These are phyloP conservation scores for Pachyramphus minor DNA, from an alignment of 2,113 vertebrate species.

Conservation along the genomic window DNA sequence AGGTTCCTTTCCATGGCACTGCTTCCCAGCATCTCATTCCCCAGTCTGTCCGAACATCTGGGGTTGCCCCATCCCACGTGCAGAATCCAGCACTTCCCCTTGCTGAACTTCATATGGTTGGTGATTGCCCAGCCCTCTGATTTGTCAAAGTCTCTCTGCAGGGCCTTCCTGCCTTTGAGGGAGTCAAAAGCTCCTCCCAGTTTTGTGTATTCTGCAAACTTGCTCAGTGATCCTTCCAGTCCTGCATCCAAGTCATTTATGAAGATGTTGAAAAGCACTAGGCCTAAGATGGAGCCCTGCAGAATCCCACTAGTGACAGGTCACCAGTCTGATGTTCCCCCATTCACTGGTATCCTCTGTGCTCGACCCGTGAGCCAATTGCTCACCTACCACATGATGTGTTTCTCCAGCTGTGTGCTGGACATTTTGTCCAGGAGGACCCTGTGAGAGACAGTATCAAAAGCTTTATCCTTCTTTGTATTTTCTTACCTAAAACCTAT, in stretches of 20 bases:
- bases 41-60: background rate
- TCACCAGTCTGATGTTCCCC: background rate
- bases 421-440: background rate
- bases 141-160: background rate
- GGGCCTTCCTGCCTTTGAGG: background rate
- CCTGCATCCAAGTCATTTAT: background rate
- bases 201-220: background rate
- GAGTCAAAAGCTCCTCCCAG: background rate
- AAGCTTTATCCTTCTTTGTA: background rate
- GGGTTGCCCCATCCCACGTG: background rate
- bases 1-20: background rate
- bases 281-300: background rate
- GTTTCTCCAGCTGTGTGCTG: background rate
- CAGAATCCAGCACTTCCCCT: background rate
- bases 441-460: background rate
- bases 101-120: background rate
- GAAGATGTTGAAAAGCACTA: background rate
- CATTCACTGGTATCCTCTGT: background rate
- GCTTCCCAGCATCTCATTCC: background rate
- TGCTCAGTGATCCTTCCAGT: background rate
- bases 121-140: background rate
- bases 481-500: background rate
- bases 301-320: background rate
- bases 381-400: background rate
- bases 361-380: background rate